phyloP scores from a whole-genome alignment of 2,797 vertebrate genomes.

The Smutsia gigantea region DNA sequence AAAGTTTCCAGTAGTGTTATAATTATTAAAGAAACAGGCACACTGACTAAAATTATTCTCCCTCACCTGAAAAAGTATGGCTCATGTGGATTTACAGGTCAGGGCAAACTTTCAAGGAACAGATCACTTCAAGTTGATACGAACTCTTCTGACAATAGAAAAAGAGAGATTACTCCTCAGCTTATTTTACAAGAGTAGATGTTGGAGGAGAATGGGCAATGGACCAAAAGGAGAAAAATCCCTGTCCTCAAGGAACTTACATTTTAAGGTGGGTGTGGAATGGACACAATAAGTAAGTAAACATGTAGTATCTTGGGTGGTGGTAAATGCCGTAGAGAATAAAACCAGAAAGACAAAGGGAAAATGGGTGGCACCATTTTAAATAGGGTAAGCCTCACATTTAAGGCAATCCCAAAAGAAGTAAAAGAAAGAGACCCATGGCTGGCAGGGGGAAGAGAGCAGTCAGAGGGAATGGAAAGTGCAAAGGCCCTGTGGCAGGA shows the following conservation, averaged over 20 bases:
- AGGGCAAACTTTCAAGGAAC: not conserved
- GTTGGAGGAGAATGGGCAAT: not conserved
- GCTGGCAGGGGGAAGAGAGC: not conserved
- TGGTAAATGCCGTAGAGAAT: not conserved
- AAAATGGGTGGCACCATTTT: not conserved
- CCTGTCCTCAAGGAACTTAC: not conserved
- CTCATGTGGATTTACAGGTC: not conserved
- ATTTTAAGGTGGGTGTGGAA: not conserved
- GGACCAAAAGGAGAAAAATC: not conserved
- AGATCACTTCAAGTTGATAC: not conserved
- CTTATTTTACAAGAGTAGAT: not conserved
- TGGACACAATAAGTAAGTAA: not conserved
- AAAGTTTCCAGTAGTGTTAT: not conserved
- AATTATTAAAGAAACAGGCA: not conserved
- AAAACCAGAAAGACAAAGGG: not conserved
- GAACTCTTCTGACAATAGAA: not conserved
- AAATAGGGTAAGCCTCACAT: accelerated
- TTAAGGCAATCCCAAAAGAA: not conserved
- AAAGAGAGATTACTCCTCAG: not conserved
- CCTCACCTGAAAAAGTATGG: not conserved
- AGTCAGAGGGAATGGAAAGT: not conserved
- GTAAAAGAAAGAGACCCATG: not conserved
- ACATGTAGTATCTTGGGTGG: not conserved
- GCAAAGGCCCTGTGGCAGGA: not conserved
- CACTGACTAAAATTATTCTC: not conserved